Percentiles rank a stretch among this genome's conserved stretches.
Evolutionary conservation across 2,888 invertebrate genomes (phyloP).

Genomic region (Epistrophe eligans): DNA sequence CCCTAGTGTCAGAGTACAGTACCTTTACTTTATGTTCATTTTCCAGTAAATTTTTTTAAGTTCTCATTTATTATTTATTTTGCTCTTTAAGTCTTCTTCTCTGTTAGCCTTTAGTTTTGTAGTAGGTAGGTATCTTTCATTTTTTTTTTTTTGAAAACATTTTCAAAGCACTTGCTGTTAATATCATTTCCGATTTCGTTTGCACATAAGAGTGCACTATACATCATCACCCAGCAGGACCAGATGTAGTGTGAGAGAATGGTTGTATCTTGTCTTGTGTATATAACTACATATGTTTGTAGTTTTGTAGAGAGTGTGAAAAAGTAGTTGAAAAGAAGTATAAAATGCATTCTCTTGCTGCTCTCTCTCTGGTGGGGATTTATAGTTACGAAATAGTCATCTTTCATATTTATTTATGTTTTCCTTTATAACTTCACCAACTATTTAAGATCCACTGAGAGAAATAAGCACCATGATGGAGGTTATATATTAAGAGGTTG

Average conservation of each 20-base stretch:
- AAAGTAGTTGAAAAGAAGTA: conserved; percentile 52
- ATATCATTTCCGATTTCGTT: conserved; percentile 66
- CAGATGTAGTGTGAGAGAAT: conserved; percentile 9
- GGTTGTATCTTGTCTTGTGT: not conserved
- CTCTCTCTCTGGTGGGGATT: conserved; percentile 46
- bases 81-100: conserved; percentile 45
- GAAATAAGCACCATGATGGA: not conserved
- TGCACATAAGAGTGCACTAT: conserved; percentile 48
- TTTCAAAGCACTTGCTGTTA: conserved; percentile 62
- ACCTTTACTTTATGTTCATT: not conserved
- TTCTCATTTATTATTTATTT: conserved; percentile 5
- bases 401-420: conserved; percentile 32
- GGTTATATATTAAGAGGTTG: not conserved
- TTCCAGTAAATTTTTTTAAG: not conserved
- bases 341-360: conserved; percentile 56
- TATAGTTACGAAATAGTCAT: conserved; percentile 67
- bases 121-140: not conserved
- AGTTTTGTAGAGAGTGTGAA: conserved; percentile 12
- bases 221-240: not conserved
- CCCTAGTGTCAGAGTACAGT: not conserved
- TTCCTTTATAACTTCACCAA: not conserved
- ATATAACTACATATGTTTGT: too few relatives aligned
- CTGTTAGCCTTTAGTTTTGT: conserved; percentile 38
- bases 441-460: not conserved
- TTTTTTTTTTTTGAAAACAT: not conserved